Base-by-base conservation (phyloP, 2,888 invertebrate species). In the Leptinotarsa juncta region DNA sequence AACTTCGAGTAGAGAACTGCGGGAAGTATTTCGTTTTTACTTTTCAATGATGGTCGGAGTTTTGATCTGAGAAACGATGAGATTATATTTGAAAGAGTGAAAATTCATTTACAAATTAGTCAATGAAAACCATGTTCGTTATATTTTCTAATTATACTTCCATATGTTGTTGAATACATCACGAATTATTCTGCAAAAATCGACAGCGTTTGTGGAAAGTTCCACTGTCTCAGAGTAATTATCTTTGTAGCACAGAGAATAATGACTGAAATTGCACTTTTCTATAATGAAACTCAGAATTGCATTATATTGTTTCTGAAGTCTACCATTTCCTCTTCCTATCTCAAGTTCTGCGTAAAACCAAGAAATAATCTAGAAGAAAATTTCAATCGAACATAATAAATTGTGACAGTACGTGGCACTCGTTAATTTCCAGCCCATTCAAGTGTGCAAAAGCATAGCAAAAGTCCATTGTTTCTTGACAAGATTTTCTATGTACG, bases 361-460 rank as follows among this genome's bases (percentile, higher is more conserved):
- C 62, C 7, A 4, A 62, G 70, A 72, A 66, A 65, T 72, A 72
- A 72, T 73, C 65, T 51, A 0, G 66, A 55, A 65, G 55, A 70
- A 67, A 76, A 70, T 72, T 72, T 75, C 73, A 73, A 77, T 77
- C 72, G 62, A 69, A 68, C 70, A 73, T 75, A 78, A 79, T 77
- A 75, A 79, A 80, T 77, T 70, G 77, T 75, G 75, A 77, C 77
- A 76, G 76, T 73, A 75, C 72, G 73, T 71, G 73, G 76, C 74
- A 73, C 72, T 78, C 77, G 78, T 80, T 78, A 72, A 77, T 78
- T 75, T 75, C 67, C 71, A 73, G 78, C 72, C 74, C 78, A 76
- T 76, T 72, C 78, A 72, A 78, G 74, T 80, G 80, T 78, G 77
- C 71, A 71, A 76, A 73, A 70, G 74, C 76, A 62, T 72, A 67